Evolutionary conservation across 2,797 vertebrate species (phyloP), one percentile per base, ranked within the genome.

Genomic region (Zenarchopterus dispar): DNA sequence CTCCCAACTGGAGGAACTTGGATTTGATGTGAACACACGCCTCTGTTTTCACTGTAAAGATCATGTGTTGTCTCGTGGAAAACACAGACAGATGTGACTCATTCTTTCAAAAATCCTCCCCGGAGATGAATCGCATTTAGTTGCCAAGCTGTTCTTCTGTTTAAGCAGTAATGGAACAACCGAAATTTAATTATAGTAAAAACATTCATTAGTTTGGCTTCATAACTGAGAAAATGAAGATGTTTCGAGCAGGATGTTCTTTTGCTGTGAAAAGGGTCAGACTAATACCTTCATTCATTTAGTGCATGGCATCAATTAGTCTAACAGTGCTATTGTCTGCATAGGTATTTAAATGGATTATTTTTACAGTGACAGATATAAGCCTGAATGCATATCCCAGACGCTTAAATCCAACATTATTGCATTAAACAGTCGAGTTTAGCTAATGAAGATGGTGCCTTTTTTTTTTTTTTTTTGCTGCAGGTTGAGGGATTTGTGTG

Each of bases 251-350:
- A 60, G 73, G 69, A 75, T 78, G 70, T 59, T 43, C 51, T 62
- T 62, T 60, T 65, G 44, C 51, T n/a, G 24, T 67, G 70, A 75
- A 82, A 58, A 68, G 69, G 80, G 73, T 84, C 81, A 74, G 61
- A 66, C 56, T 77, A 75, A 88, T 84, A 63, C 73, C 60, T 61
- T 67, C 73, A 81, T 82, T 74, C 63, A 64, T 83, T 86, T 74
- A 77, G 77, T 48, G 36, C 68, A 43, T 66, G 74, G 74, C 75
- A 77, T 81, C 75, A 84, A 86, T 88, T 87, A 85, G 84, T 81
- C 68, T 78, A 84, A 82, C 75, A 58, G 70, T 79, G 21, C 67
- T 65, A 44, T 68, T 77, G 75, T 85, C 70, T 81, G 78, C 65
- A 77, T 82, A 50, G 65, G 68, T 69, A 60, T 82, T 75, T 71